These are phyloP conservation scores for Solea solea DNA, from an alignment of 2,113 vertebrate species.

Conservation along the genomic window DNA sequence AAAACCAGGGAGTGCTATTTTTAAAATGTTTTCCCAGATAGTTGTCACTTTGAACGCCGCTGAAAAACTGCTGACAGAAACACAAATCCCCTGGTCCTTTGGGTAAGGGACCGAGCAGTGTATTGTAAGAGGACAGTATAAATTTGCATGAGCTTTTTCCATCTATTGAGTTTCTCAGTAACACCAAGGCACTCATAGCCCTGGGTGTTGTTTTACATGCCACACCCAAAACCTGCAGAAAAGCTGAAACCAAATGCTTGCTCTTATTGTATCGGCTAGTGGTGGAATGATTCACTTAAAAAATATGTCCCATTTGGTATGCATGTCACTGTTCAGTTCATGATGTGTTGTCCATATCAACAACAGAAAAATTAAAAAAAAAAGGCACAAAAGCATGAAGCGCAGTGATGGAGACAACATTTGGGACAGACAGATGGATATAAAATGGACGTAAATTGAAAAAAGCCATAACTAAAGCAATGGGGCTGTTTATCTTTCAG, in stretches of 20 bases:
- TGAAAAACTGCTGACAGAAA: slow-evolving; percentile 7
- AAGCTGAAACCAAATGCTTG: too few species aligned
- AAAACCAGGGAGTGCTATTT: slow-evolving; percentile 19
- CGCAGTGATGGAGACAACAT: too few species aligned
- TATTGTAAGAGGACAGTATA: neutral
- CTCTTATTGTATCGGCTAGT: too few species aligned
- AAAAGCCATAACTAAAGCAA: too few species aligned
- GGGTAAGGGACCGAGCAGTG: neutral
- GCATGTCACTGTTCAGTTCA: too few species aligned
- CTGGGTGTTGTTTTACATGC: slow-evolving; percentile 48
- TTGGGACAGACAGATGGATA: too few species aligned
- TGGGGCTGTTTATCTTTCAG: too few species aligned
- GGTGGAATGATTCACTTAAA: too few species aligned
- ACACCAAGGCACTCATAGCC: slow-evolving; percentile 10
- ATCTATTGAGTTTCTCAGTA: slow-evolving; percentile 21
- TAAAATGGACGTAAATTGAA: too few species aligned
- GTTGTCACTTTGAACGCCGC: slow-evolving; percentile 4
- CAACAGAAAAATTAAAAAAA: neutral
- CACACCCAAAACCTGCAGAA: slow-evolving; percentile 30
- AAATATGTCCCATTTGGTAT: too few species aligned
- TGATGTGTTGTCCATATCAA: too few species aligned
- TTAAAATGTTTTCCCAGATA: slow-evolving; percentile 21
- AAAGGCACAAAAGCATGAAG: too few species aligned
- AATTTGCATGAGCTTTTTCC: slow-evolving; percentile 25
- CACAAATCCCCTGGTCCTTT: neutral